Conservation (phyloP, 1,140 invertebrate species). For the Eueides isabella region DNA sequence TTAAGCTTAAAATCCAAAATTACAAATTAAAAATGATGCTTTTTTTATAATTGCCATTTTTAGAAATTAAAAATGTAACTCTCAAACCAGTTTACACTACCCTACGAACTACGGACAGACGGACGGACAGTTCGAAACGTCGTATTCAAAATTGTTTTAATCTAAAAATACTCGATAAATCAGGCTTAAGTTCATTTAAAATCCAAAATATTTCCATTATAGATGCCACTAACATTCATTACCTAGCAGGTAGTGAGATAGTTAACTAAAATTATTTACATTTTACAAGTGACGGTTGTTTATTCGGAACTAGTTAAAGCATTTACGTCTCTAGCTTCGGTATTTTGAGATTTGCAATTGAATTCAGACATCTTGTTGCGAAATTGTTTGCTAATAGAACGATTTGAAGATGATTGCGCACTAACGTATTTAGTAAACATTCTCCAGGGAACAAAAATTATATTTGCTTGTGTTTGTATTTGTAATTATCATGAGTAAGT, state of each 20-base stretch:
- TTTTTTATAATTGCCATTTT: too few relatives aligned
- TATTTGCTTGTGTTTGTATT: neutral
- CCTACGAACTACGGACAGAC: too few relatives aligned
- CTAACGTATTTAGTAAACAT: neutral
- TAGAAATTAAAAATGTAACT: too few relatives aligned
- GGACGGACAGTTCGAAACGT: too few relatives aligned
- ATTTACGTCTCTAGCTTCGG: slow-evolving; percentile 22
- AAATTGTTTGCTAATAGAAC: slow-evolving; percentile 29
- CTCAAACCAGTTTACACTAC: too few relatives aligned
- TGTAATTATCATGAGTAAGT: neutral
- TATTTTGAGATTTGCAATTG: slow-evolving; percentile 41
- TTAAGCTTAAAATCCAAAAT: too few relatives aligned
- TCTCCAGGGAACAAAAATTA: neutral
- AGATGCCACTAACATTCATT: too few relatives aligned
- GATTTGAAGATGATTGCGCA: slow-evolving; percentile 22
- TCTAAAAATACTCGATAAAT: too few relatives aligned
- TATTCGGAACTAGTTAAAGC: slow-evolving; percentile 29
- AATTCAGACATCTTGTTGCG: slow-evolving; percentile 34
- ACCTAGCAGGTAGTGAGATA: neutral
- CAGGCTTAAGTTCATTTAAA: too few relatives aligned
- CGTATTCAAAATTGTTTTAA: too few relatives aligned
- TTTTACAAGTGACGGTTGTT: slow-evolving; percentile 31
- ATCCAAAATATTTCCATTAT: too few relatives aligned
- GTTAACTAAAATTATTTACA: slow-evolving; percentile 20
- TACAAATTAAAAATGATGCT: too few relatives aligned